Conservation (phyloP, 2,888 invertebrate genomes). For the Tetranychus piercei region DNA sequence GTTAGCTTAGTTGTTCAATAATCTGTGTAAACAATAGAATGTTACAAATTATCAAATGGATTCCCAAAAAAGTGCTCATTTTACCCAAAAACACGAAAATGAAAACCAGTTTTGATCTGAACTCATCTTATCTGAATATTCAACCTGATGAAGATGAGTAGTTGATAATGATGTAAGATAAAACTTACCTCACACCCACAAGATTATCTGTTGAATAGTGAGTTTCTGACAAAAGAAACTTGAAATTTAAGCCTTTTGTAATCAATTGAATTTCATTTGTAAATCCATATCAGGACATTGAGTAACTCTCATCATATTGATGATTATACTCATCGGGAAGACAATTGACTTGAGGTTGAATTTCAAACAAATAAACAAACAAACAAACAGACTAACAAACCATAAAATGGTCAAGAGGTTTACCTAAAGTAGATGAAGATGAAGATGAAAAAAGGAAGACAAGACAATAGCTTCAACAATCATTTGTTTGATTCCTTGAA, state of each 20-base stretch:
- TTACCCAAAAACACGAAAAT: too few relatives aligned
- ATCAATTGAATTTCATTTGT: neutral
- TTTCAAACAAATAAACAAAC: neutral
- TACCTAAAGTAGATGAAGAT: neutral
- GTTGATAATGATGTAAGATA: neutral
- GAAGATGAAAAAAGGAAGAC: neutral
- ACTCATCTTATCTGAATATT: neutral
- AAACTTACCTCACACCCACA: neutral
- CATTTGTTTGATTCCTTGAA: neutral
- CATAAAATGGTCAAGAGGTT: neutral
- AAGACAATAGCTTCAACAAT: neutral
- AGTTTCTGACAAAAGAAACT: neutral
- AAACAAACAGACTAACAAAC: too few relatives aligned
- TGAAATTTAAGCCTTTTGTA: neutral
- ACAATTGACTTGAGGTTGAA: neutral
- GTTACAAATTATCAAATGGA: too few relatives aligned
- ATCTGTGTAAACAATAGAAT: too few relatives aligned
- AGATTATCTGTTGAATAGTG: neutral
- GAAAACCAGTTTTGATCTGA: too few relatives aligned
- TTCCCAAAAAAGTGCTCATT: too few relatives aligned
- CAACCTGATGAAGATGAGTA: neutral
- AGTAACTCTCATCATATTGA: neutral
- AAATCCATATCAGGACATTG: neutral
- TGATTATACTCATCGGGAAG: neutral
- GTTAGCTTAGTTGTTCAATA: too few relatives aligned